Percentiles rank a stretch among this genome's conserved stretches.
Conservation (phyloP, 2,888 invertebrate species). For the Caenorhabditis panamensis region DNA sequence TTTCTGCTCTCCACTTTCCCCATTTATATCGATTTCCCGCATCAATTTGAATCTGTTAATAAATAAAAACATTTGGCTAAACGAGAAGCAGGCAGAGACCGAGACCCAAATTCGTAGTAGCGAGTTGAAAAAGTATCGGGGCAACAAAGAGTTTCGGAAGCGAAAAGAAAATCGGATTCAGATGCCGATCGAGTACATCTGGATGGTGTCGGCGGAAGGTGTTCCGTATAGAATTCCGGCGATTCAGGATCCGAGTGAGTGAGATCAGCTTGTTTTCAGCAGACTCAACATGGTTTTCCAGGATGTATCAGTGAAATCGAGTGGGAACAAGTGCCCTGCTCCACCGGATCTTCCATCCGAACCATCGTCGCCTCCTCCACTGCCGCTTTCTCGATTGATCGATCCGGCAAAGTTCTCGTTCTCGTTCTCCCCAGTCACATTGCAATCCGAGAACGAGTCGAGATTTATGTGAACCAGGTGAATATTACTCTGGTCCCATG, state of each 20-base stretch:
- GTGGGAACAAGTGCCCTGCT: conserved; percentile 57
- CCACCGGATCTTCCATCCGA: conserved; percentile 24
- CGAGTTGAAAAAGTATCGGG: conserved; percentile 31
- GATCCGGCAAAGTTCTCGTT: conserved; percentile 55
- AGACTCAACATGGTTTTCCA: conserved; percentile 6
- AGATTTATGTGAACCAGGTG: conserved; percentile 65
- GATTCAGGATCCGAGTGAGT: conserved; percentile 48
- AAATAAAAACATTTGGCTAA: conserved; percentile 25
- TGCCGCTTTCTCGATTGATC: conserved; percentile 57
- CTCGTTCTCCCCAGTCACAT: conserved; percentile 60
- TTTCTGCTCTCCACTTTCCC: conserved; percentile 8
- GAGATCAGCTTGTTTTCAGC: too few relatives aligned
- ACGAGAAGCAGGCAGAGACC: background rate
- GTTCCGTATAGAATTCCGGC: conserved; percentile 48
- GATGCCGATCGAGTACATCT: conserved; percentile 53
- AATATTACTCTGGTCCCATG: background rate
- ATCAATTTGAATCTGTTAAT: conserved; percentile 36
- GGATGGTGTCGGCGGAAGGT: conserved; percentile 56
- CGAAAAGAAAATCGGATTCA: background rate
- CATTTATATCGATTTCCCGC: conserved; percentile 20
- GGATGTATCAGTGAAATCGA: conserved; percentile 52
- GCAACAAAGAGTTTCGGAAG: background rate
- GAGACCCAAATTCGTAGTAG: conserved; percentile 21
- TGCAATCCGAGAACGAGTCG: conserved; percentile 49
- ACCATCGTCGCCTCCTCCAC: conserved; percentile 47